A percentile compares a stretch with the other conserved stretches of the same genome.
These are phyloP conservation scores for Melanchra persicariae DNA, from an alignment of 2,888 invertebrate genomes.

Conservation along the genomic window DNA sequence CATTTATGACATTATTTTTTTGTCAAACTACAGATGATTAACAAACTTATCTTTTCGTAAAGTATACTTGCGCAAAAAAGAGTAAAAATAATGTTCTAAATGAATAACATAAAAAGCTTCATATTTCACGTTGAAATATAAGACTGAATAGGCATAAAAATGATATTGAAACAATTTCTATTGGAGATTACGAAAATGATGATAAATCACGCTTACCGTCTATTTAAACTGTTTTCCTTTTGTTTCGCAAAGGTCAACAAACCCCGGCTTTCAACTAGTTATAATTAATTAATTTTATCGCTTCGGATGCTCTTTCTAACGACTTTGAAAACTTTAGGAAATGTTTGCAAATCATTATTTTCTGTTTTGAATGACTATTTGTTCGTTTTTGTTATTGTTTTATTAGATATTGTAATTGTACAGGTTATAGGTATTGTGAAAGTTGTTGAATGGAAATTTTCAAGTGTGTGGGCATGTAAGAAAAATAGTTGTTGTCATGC, in stretches of 20 bases:
- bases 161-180: conserved; percentile 14
- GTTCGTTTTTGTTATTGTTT: background rate
- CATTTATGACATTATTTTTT: too few species aligned
- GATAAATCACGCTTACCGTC: conserved; percentile 49
- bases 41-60: too few species aligned
- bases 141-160: conserved; percentile 11
- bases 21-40: too few species aligned
- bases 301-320: conserved; percentile 25
- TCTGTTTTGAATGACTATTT: background rate
- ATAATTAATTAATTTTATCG: conserved; percentile 51
- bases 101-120: conserved; percentile 1
- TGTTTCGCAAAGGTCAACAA: conserved; percentile 53
- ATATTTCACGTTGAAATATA: conserved; percentile 29
- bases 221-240: conserved; percentile 42
- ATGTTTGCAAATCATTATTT: conserved; percentile 11
- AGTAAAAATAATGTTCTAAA: too few species aligned
- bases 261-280: conserved; percentile 38
- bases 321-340: conserved; percentile 9
- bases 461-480: too few species aligned
- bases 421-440: background rate
- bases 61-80: too few species aligned
- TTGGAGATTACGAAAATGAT: conserved; percentile 8
- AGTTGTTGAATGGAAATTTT: background rate
- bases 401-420: background rate
- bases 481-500: too few species aligned